Base-by-base conservation (phyloP, 2,888 invertebrate species). In the Abrostola triplasia region DNA sequence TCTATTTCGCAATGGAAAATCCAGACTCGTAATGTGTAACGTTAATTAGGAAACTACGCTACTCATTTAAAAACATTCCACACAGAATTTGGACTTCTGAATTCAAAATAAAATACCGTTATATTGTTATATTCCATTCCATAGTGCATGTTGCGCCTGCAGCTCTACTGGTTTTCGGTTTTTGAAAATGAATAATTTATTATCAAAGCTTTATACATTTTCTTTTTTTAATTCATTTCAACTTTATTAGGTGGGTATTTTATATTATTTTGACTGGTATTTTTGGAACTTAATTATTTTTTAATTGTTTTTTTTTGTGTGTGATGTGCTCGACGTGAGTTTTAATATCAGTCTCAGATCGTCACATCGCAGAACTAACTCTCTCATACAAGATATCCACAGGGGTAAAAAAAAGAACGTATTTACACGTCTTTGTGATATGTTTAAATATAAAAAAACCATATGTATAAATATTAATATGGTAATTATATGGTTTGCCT, bases 31-130 rank as follows among this genome's bases (percentile, higher is more conserved):
- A 44, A 50, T 57, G 54, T 64, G 59, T 63, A 36, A 51, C 56
- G 53, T 63, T 77, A 57, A 75, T 69, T 67, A 62, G 54, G 58
- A 62, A 66, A 67, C 40, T 67, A 10, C 24, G 48, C 42, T 67
- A 67, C 74, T 68, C 63, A 77, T 77, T 64, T 64, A 59, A 63
- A 50, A 59, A 62, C 62, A 72, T 70, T 64, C 36, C 38, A 48
- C 7, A 8, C 12, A 40, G 13, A 9, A 47, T 47, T 47, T 47
- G 8, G 9, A 47, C 9, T 13, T 24, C 44, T 47, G 10, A 47
- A 13, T 47, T 24, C 8, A 47, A 47, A 9, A 41, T n/a, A 24
- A 24, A 24, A 24, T 24, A 24, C 24, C 24, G 24, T 24, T 24
- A 2, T 24, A 24, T 24, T 24, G 24, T 24, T 24, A 4, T n/a